Evolutionary conservation across 2,113 vertebrate genomes (phyloP), one percentile per base, ranked within the genome.

Genomic region (Ictalurus punctatus): DNA sequence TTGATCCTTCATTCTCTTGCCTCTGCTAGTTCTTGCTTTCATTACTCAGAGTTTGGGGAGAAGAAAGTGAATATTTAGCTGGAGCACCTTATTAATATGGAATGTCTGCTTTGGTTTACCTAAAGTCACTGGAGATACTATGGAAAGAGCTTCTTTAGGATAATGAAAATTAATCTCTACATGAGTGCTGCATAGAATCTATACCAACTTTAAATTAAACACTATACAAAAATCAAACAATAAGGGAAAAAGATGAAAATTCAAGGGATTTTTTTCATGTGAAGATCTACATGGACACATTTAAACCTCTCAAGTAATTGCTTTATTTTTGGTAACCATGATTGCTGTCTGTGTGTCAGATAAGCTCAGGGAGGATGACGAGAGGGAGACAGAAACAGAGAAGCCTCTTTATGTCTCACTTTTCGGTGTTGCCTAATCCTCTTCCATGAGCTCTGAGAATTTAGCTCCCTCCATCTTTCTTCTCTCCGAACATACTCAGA

Each of bases 381-480:
- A 84, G 40, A 83, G 79, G 69, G 44, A 84, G 83, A 52, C 48
- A 84, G 56, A 56, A 61, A 79, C 34, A 48, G 73, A 67, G 34
- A 30, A 56, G 13, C 65, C 34, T 40, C 54, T 10, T 69, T 73
- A 40, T 76, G 14, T 84, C 73, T 84, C 23, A 87, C n/a, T 89
- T 90, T 87, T 81, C 87, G 85, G 73, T 73, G 25, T 59, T 89
- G 30, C 69, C 76, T 86, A 83, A 90, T 89, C 71, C 82, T 69
- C 85, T 67, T 48, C 87, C 71, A 8, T 89, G 86, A 90, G 86
- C 56, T 63, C 56, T 54, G 59, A 48, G 23, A 83, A 54, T 63
- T 79, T 78, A 87, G 48, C 44, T 1, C 40, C 17, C 30, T 63
- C 67, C 54, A 48, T 37, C 54, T 67, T 67, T 83, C 59, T 40